Evolutionary conservation across 2,113 vertebrate species (phyloP), one percentile per base, ranked within the genome.

Genomic region (Rhea pennata): DNA sequence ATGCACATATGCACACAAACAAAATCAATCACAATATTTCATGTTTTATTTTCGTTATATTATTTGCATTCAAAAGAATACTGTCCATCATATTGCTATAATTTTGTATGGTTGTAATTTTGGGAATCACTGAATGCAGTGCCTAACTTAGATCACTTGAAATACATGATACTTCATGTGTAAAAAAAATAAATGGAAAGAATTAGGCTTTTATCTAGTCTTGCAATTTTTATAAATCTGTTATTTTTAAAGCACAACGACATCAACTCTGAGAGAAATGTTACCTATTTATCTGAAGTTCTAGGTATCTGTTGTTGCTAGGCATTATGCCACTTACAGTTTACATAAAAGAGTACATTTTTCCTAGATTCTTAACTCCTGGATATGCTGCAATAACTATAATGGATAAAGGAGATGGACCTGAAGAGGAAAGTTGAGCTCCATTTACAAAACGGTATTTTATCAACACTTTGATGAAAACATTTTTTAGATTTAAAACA

Each of bases 21-120:
- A 76, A 40, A 89, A 94, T 93, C 80, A 94, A 91, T 92, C 70
- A 66, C 66, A 39, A 26, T 42, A 82, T 82, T 93, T 94, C 36
- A 51, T 24, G 26, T 36, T 89, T 96, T 93, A 62, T 92, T 93
- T 88, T 92, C 29, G 17, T 71, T 89, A 39, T 53, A 93, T 91
- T 92, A 93, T 92, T 93, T 95, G 39, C 53, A 66, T 84, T 90
- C 51, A 82, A 93, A 89, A 84, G 5, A 24, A 61, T 79, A 53
- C 33, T 93, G 80, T 15, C 86, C 87, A 54, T 93, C 88, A 89
- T 29, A 71, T 69, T 75, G 20, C 2, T 69, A 7, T 54, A 21
- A 27, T 31, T 67, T 79, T 91, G 81, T 42, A 61, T 64, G 9
- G 9, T 9, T 92, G 51, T 44, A n/a, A 7, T 14, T 61, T 88